A percentile compares a stretch with the other conserved stretches of the same genome.
These are phyloP conservation scores for Heliconius hermathena DNA, from an alignment of 1,140 invertebrate species.

Conservation along the genomic window DNA sequence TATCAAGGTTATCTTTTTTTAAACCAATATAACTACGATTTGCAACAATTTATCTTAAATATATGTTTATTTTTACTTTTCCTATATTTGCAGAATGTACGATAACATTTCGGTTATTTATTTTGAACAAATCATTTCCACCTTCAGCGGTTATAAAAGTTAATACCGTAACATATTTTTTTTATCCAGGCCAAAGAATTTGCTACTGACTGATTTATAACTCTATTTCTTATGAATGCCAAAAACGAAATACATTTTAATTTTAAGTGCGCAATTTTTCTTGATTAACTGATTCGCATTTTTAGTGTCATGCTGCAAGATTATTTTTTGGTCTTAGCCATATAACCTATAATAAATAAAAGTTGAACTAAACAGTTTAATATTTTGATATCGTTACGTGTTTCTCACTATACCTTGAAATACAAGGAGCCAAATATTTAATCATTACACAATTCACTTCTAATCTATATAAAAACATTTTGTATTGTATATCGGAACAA, in stretches of 20 bases:
- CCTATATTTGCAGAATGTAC: background rate
- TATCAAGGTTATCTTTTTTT: background rate
- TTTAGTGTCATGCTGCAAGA: background rate
- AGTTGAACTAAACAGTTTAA: background rate
- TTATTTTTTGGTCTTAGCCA: background rate
- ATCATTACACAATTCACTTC: too few species aligned
- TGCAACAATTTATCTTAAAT: background rate
- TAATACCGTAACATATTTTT: constrained; percentile 33
- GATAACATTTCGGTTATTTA: constrained; percentile 23
- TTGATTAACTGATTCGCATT: background rate
- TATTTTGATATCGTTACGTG: too few species aligned
- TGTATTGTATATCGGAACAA: too few species aligned
- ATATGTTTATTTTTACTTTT: background rate
- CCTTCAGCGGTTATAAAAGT: constrained; percentile 29
- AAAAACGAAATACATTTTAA: background rate
- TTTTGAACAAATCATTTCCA: constrained; percentile 16
- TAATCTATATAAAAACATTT: too few species aligned
- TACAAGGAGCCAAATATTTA: too few species aligned
- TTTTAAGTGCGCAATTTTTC: background rate
- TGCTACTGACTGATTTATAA: constrained; percentile 29
- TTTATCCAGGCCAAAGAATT: constrained; percentile 35
- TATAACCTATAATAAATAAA: background rate
- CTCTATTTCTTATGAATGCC: constrained; percentile 10
- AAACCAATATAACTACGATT: background rate
- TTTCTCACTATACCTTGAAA: too few species aligned